Evolutionary conservation across 2,888 invertebrate genomes (phyloP).

Genomic region (Sycophila texana): DNA sequence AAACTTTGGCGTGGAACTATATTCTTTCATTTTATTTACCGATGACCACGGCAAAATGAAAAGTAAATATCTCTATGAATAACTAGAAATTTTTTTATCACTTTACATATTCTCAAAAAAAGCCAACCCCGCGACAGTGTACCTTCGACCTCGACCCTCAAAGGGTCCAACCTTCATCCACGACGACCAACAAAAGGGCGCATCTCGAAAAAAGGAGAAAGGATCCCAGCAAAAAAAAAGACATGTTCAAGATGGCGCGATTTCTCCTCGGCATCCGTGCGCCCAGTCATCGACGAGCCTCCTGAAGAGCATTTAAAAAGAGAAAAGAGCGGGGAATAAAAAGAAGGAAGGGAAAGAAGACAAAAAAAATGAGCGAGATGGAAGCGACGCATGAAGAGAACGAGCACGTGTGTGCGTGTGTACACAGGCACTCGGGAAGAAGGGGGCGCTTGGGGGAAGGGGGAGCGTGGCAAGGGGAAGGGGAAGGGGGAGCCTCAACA

Average conservation of each 20-base stretch:
- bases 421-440: slow-evolving; percentile 52
- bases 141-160: neutral
- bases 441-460: slow-evolving; percentile 53
- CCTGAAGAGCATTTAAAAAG: slow-evolving; percentile 50
- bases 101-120: too few species aligned
- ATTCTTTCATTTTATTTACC: too few species aligned
- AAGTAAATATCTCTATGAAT: too few species aligned
- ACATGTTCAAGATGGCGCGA: slow-evolving; percentile 22
- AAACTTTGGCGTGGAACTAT: too few species aligned
- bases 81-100: too few species aligned
- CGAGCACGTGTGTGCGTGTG: slow-evolving; percentile 55
- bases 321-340: too few species aligned
- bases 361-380: too few species aligned
- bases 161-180: neutral
- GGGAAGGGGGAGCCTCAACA: slow-evolving; percentile 37
- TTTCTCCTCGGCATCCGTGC: slow-evolving; percentile 43
- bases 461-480: neutral
- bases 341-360: too few species aligned
- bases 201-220: too few species aligned
- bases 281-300: slow-evolving; percentile 47
- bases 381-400: neutral
- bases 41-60: too few species aligned
- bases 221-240: slow-evolving; percentile 6
- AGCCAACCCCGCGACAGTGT: too few species aligned
- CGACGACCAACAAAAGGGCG: neutral